phyloP scores from a whole-genome alignment of 2,888 invertebrate species.

The Pyrochroa serraticornis region DNA sequence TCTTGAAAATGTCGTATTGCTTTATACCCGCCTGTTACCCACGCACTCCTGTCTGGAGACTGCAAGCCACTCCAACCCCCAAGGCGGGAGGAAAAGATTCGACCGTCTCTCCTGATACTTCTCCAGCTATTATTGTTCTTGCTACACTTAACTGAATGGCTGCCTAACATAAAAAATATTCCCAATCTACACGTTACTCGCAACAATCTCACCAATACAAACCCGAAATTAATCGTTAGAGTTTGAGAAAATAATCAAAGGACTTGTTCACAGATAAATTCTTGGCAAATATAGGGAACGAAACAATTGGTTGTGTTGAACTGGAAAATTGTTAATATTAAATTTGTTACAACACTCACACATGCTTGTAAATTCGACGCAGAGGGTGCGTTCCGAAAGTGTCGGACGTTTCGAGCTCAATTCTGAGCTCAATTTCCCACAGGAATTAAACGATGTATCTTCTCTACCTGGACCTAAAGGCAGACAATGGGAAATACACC shows the following conservation, averaged over 20 bases:
- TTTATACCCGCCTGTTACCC: constrained; percentile 41
- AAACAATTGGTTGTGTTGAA: not conserved
- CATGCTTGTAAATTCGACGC: constrained; percentile 31
- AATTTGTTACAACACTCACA: constrained; percentile 22
- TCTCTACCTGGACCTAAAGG: constrained; percentile 38
- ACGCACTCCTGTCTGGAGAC: constrained; percentile 39
- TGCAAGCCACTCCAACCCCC: constrained; percentile 36
- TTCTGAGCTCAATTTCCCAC: constrained; percentile 41
- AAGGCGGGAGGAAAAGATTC: constrained; percentile 34
- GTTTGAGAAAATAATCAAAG: too few relatives aligned
- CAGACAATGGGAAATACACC: constrained; percentile 31
- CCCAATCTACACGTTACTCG: too few relatives aligned
- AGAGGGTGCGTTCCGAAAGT: constrained; percentile 34
- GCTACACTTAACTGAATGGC: too few relatives aligned
- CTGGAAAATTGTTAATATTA: constrained; percentile 13
- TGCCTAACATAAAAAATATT: too few relatives aligned
- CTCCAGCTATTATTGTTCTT: constrained; percentile 30
- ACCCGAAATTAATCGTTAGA: too few relatives aligned
- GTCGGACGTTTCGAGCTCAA: constrained; percentile 35
- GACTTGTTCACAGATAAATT: too few relatives aligned
- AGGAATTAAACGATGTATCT: constrained; percentile 42
- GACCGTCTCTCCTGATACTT: constrained; percentile 31
- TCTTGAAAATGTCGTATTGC: constrained; percentile 53
- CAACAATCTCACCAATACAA: too few relatives aligned
- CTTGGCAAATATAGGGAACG: too few relatives aligned